These are phyloP conservation scores for Nesogale talazaci DNA, from an alignment of 2,113 vertebrate species.

Conservation along the genomic window DNA sequence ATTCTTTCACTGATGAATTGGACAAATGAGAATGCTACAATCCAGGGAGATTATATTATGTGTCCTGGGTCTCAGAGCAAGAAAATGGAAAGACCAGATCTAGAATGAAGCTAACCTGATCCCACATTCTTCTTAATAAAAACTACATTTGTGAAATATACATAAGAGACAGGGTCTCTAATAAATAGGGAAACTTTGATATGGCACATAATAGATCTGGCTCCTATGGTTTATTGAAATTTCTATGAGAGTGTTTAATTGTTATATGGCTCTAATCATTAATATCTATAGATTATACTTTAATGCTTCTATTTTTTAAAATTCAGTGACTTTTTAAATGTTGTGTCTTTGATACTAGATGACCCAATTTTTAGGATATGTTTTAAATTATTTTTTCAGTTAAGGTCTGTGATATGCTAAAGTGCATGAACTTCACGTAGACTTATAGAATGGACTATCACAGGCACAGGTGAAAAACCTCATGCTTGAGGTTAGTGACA, in stretches of 20 bases:
- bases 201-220: neutral
- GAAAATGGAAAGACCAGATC: slow-evolving; percentile 10
- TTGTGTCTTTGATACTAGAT: neutral
- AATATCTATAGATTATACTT: neutral
- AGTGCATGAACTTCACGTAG: neutral
- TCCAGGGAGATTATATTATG: slow-evolving; percentile 64
- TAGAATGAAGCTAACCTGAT: neutral
- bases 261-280: neutral
- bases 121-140: neutral
- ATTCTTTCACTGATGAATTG: slow-evolving; percentile 63
- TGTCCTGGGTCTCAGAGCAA: slow-evolving; percentile 22
- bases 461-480: neutral
- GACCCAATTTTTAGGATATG: neutral
- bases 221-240: neutral
- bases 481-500: neutral
- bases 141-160: neutral
- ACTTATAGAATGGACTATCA: neutral
- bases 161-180: neutral
- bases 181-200: neutral
- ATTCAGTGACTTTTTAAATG: neutral
- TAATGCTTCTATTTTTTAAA: neutral
- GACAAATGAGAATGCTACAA: slow-evolving; percentile 75
- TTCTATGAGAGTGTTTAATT: neutral
- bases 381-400: neutral
- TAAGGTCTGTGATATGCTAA: neutral